A percentile compares a stretch with the other conserved stretches of the same genome.
Evolutionary conservation across 2,797 vertebrate genomes (phyloP).

Genomic region (Saxicola maurus): DNA sequence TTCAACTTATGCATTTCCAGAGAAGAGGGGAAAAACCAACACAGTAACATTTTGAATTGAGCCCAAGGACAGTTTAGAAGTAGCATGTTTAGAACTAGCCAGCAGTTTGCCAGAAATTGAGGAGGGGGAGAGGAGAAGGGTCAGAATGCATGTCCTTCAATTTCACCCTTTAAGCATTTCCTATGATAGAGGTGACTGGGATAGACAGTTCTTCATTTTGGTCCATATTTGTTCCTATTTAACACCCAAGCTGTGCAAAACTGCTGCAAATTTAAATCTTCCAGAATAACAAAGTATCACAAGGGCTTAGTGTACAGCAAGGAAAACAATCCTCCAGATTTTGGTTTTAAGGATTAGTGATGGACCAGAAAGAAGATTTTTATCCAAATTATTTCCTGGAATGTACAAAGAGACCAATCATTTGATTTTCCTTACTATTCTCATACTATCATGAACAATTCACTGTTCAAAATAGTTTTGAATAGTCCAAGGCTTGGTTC

Average conservation of each 20-base stretch:
- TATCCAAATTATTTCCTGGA: background rate
- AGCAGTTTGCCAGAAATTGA: background rate
- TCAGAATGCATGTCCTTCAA: background rate
- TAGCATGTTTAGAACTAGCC: background rate
- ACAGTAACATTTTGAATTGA: fast-evolving
- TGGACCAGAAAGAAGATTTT: background rate
- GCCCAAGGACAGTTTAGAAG: background rate
- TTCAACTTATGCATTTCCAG: background rate
- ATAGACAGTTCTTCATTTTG: background rate
- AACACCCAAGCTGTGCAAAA: background rate
- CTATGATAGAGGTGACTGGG: background rate
- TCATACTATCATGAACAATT: background rate
- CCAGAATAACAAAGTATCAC: background rate
- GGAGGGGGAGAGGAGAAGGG: background rate
- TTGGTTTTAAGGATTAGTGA: background rate
- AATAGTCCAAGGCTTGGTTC: background rate
- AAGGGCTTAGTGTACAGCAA: background rate
- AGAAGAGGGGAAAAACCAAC: background rate
- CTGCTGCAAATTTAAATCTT: background rate
- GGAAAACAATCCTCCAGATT: background rate
- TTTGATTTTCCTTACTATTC: background rate
- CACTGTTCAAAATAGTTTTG: background rate
- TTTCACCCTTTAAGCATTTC: background rate
- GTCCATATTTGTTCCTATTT: background rate
- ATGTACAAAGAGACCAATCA: background rate